Evolutionary conservation across 2,888 invertebrate genomes (phyloP), one percentile per base, ranked within the genome.

Genomic region (Oasisia sp.): DNA sequence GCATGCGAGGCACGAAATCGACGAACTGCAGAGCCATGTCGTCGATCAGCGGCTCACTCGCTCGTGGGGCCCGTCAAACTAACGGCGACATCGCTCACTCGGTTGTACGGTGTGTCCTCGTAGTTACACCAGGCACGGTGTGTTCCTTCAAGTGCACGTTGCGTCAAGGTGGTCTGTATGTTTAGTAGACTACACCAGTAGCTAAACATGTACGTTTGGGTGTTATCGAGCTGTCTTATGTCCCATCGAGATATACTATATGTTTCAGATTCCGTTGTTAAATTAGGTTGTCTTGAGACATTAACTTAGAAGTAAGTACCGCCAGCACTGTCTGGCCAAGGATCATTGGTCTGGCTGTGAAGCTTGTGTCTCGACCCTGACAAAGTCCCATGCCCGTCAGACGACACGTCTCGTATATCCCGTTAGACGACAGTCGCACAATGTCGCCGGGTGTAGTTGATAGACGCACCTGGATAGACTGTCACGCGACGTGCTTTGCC

Each of bases 1-100:
- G 91, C 91, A 93, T 89, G 12, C 92, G 91, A 11, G 93, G 93
- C 0, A 92, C 90, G 90, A 93, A 93, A 91, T 93, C 93, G 32
- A 90, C 89, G 32, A 56, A 91, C 50, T 91, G 91, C 91, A 90
- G 27, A 19, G 74, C 14, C 74, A 74, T 74, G 74, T 27, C 14
- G 58, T 14, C 74, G 74, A 74, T 74, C 74, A 74, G 27, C n/a
- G 27, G 74, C 19, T 27, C 74, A 19, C 27, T 74, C 74, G 14
- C 74, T 74, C n/a, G 27, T 27, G 4, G 74, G 27, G 27, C 27
- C 74, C 27, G 27, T 19, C 74, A 74, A 19, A 19, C 19, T n/a
- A 19, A 19, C 74, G 74, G 27, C 0, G 19, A 27, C 27, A 7
- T 19, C 74, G 27, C n/a, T 74, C 74, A 74, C 27, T 27, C 74